These are phyloP conservation scores for Therioaphis trifolii DNA, from an alignment of 2,888 invertebrate species.

Conservation along the genomic window DNA sequence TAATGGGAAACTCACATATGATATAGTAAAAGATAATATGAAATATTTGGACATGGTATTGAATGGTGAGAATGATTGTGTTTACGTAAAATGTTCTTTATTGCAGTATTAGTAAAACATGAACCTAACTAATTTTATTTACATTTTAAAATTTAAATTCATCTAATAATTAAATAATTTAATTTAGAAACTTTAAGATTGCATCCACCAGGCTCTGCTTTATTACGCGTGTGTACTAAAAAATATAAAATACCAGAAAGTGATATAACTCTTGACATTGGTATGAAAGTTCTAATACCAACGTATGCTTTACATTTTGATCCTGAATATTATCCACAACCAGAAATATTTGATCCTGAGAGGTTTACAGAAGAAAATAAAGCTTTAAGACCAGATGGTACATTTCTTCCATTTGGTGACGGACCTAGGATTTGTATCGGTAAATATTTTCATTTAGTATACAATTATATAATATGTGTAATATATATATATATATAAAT, in stretches of 20 bases:
- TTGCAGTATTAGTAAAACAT: too few species aligned
- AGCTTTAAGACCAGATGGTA: constrained; percentile 71
- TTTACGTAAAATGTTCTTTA: too few species aligned
- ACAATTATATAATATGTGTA: too few species aligned
- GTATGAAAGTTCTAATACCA: constrained; percentile 72
- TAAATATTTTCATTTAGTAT: constrained; percentile 63
- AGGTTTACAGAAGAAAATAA: constrained; percentile 73
- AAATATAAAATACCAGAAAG: constrained; percentile 71
- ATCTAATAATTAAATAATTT: too few species aligned
- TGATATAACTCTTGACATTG: constrained; percentile 71
- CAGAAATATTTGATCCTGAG: constrained; percentile 73
- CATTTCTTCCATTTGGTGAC: constrained; percentile 69
- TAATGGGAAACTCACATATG: constrained; percentile 71
- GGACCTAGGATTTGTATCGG: constrained; percentile 69
- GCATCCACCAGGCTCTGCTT: constrained; percentile 72
- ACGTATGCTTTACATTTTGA: constrained; percentile 73
- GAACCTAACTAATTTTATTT: too few species aligned
- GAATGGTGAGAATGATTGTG: constrained; percentile 70
- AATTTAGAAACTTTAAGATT: constrained; percentile 73
- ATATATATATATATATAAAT: too few species aligned
- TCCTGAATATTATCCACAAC: constrained; percentile 72
- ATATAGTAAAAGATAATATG: constrained; percentile 73
- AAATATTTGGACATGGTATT: constrained; percentile 73
- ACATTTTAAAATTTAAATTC: too few species aligned
- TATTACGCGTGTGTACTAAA: constrained; percentile 72